These are phyloP conservation scores for Heliconius congener DNA, from an alignment of 1,140 invertebrate species.

Conservation along the genomic window DNA sequence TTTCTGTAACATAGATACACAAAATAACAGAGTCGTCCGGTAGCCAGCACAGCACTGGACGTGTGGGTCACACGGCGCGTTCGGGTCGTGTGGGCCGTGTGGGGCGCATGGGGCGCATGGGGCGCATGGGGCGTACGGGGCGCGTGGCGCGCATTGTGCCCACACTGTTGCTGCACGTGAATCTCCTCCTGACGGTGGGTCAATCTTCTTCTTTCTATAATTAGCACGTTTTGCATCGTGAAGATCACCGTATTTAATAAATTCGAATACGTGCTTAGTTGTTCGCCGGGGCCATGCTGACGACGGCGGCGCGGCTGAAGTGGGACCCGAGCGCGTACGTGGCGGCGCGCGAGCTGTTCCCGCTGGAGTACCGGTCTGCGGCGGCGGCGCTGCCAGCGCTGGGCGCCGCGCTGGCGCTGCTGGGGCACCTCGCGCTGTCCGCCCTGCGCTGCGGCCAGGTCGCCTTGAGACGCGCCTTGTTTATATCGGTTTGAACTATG, in stretches of 20 bases:
- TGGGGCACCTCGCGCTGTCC: slow-evolving; percentile 51
- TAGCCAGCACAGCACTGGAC: too few relatives aligned
- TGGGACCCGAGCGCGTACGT: slow-evolving; percentile 71
- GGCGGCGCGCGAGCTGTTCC: slow-evolving; percentile 58
- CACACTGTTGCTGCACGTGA: slow-evolving; percentile 50
- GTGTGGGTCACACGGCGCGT: background rate
- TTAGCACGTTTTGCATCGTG: too few relatives aligned
- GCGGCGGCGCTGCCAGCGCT: slow-evolving; percentile 45
- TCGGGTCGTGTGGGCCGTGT: slow-evolving; percentile 39
- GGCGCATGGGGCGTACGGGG: background rate
- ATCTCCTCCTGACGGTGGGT: slow-evolving; percentile 49
- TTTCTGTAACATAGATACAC: too few relatives aligned
- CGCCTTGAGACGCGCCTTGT: slow-evolving; percentile 33
- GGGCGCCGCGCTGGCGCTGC: slow-evolving; percentile 46
- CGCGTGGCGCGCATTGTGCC: slow-evolving; percentile 37
- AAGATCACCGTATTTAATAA: too few relatives aligned
- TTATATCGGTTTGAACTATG: slow-evolving; percentile 38
- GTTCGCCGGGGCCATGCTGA: slow-evolving; percentile 56
- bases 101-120: too few relatives aligned
- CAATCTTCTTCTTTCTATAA: background rate
- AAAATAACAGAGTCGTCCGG: too few relatives aligned
- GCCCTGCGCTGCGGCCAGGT: slow-evolving; percentile 42
- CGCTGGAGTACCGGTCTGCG: slow-evolving; percentile 53
- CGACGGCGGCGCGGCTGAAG: slow-evolving; percentile 61
- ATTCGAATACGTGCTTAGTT: slow-evolving; percentile 38